Evolutionary conservation across 2,888 invertebrate genomes (phyloP).

Genomic region (Hypsopygia costalis): DNA sequence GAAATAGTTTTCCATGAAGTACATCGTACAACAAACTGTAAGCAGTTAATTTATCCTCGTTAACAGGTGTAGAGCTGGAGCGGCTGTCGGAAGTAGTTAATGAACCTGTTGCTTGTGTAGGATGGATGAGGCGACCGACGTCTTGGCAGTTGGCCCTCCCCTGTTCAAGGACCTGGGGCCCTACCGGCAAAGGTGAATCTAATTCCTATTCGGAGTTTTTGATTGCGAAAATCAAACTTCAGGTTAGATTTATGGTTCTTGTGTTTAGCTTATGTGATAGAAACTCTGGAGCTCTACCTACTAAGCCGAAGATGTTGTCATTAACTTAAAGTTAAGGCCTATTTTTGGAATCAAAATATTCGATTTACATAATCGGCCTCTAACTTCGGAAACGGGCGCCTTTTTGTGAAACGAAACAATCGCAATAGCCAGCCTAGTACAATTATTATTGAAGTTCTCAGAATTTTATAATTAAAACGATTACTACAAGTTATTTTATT

Average conservation of each 20-base stretch:
- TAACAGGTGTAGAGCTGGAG: conserved; percentile 35
- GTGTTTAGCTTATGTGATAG: too few relatives aligned
- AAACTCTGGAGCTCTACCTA: too few relatives aligned
- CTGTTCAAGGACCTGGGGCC: conserved; percentile 5
- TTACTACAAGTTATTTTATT: too few relatives aligned
- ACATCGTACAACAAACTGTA: background rate
- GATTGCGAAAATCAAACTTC: too few relatives aligned
- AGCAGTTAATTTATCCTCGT: conserved; percentile 30
- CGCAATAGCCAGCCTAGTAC: too few relatives aligned
- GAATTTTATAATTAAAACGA: too few relatives aligned
- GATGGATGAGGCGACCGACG: conserved; percentile 35
- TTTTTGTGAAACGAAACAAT: background rate
- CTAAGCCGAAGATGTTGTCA: too few relatives aligned
- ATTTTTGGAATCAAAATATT: too few relatives aligned
- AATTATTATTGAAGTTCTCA: too few relatives aligned
- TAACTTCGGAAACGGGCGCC: conserved; percentile 5
- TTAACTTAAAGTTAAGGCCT: too few relatives aligned
- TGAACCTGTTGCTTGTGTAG: conserved; percentile 65
- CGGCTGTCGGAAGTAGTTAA: conserved; percentile 56
- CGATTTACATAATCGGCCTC: conserved; percentile 2
- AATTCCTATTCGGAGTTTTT: too few relatives aligned
- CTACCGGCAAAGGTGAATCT: conserved; percentile 11
- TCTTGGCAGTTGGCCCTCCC: conserved; percentile 23
- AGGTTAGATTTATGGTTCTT: too few relatives aligned
- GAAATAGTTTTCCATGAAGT: background rate